Conservation (phyloP, 2,113 vertebrate species). For the Pelecanoides urinatrix region DNA sequence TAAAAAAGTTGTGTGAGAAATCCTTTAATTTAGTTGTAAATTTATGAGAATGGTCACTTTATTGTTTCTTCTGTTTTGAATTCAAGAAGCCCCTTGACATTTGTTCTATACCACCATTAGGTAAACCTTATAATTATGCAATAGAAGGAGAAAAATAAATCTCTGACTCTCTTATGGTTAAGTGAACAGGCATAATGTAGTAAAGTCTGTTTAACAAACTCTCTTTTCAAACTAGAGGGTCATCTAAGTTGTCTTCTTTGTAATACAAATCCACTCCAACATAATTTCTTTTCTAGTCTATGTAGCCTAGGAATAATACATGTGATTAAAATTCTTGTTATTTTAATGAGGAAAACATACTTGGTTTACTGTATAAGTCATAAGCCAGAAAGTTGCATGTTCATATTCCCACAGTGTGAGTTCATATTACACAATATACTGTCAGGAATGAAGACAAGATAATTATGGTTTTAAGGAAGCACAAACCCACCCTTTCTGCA, state of each 20-base stretch:
- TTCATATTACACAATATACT: conserved; percentile 67
- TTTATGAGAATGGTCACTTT: background rate
- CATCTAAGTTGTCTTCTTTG: background rate
- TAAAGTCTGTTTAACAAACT: background rate
- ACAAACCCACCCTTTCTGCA: conserved; percentile 60
- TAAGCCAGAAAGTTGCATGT: conserved; percentile 34
- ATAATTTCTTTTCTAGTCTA: background rate
- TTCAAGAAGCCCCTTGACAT: background rate
- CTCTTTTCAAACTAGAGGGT: background rate
- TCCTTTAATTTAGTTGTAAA: background rate
- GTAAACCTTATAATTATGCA: background rate
- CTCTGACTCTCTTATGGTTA: background rate
- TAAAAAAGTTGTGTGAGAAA: background rate
- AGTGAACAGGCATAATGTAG: background rate
- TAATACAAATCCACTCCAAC: background rate
- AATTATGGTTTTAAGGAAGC: conserved; percentile 73
- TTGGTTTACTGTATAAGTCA: conserved; percentile 36
- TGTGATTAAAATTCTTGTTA: conserved; percentile 53
- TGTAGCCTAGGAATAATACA: conserved; percentile 34
- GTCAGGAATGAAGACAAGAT: conserved; percentile 74
- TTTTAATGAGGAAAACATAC: conserved; percentile 66
- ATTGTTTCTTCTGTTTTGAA: background rate
- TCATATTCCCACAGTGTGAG: conserved; percentile 67
- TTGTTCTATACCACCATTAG: background rate
- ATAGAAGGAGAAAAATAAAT: background rate